Percentiles rank a stretch among this genome's conserved stretches.
These are phyloP conservation scores for Coilia nasus DNA, from an alignment of 2,797 vertebrate species.

Conservation along the genomic window DNA sequence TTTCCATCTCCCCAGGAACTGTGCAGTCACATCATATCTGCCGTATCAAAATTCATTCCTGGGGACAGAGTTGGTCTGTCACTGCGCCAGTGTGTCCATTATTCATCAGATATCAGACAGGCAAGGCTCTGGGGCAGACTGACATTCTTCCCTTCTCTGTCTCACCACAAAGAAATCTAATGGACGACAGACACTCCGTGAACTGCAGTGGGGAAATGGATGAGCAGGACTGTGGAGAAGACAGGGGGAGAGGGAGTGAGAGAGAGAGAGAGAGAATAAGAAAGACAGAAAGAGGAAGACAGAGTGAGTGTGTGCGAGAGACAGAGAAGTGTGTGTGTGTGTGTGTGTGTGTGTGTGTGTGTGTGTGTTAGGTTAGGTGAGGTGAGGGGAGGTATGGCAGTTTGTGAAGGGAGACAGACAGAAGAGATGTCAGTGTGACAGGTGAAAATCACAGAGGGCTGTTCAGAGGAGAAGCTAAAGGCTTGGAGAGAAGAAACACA, in stretches of 20 bases:
- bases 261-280: background rate
- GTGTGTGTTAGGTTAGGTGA: background rate
- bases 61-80: slow-evolving; percentile 34
- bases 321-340: background rate
- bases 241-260: background rate
- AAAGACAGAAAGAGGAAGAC: background rate
- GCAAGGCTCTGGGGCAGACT: background rate
- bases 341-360: too few species aligned
- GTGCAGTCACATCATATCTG: background rate
- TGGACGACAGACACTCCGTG: background rate
- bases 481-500: background rate
- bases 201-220: background rate
- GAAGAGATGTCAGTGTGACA: background rate
- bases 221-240: background rate
- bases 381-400: background rate
- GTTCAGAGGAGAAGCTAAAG: background rate
- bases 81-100: background rate
- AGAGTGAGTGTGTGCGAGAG: background rate
- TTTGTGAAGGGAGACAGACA: background rate
- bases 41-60: background rate
- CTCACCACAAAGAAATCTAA: background rate
- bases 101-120: background rate
- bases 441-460: background rate
- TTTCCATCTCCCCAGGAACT: background rate
- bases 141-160: background rate